Percentiles rank a stretch among this genome's conserved stretches.
phyloP scores from a whole-genome alignment of 2,113 vertebrate species.

The Platysternon megacephalum region DNA sequence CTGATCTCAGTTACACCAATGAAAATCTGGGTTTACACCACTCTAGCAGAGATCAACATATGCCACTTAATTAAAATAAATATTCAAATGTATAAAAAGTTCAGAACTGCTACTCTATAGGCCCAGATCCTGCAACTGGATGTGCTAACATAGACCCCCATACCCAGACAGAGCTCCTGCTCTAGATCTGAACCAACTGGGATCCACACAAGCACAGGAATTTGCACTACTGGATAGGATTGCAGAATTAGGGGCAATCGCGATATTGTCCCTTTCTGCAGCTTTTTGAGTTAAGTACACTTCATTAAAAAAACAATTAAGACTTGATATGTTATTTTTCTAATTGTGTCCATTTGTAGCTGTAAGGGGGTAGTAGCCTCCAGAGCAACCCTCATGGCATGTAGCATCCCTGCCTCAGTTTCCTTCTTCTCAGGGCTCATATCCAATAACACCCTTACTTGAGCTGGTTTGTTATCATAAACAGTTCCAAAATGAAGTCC shows the following conservation, averaged over 20 bases:
- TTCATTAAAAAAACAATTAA: slow-evolving; percentile 17
- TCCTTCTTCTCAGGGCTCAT: neutral
- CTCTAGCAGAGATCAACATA: neutral
- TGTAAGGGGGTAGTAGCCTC: neutral
- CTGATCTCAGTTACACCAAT: rapidly evolving
- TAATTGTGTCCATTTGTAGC: slow-evolving; percentile 18
- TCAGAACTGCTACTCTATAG: neutral
- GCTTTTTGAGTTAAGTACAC: slow-evolving; percentile 23
- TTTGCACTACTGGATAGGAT: neutral
- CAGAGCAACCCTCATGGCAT: neutral
- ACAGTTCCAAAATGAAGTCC: neutral
- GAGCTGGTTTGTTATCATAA: neutral
- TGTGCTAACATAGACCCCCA: neutral
- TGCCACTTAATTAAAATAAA: neutral
- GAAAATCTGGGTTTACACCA: neutral
- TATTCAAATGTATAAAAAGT: neutral
- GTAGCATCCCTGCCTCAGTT: neutral
- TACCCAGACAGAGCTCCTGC: neutral
- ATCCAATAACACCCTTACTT: neutral
- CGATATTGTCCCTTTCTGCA: neutral
- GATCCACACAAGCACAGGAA: neutral
- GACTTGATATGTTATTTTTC: slow-evolving; percentile 55
- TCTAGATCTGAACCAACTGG: neutral
- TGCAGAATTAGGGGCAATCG: neutral
- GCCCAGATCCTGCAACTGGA: neutral